Evolutionary conservation across 1,140 invertebrate species (phyloP), one percentile per base, ranked within the genome.

Genomic region (Aphaenogaster ashmeadi): DNA sequence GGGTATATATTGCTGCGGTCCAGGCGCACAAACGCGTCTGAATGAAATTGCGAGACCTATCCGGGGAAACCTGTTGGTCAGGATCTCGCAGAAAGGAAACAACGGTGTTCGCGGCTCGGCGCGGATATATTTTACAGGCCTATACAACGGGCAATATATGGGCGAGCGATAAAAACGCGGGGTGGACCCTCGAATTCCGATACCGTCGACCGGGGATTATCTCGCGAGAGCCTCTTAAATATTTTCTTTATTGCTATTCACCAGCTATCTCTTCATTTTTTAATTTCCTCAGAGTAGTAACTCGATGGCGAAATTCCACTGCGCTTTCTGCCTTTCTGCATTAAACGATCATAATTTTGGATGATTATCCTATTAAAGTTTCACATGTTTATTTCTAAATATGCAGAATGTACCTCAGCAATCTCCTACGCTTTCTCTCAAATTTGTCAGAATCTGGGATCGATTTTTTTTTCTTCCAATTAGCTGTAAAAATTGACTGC

Each of bases 41-140:
- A 88, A 84, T 80, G 56, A 79, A 88, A 71, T 74, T 60, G 75
- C 62, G 50, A 47, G 69, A 44, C 38, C 47, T 33, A 58, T 89
- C 71, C 52, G 47, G 27, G 74, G 60, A 79, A 89, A 89, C 33
- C 88, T 78, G 77, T 80, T 62, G 71, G 71, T 38, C 60, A 11
- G 67, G 44, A 50, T 87, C 64, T 36, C 44, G 52, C 21, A 67
- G 50, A 38, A 47, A 66, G 66, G 62, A 79, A 75, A 75, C 77
- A 75, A 67, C 52, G 50, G 8, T 52, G 54, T 33, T 21, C 21
- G n/a, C 33, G 21, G 44, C 47, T 38, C 47, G 9, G 21, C 41
- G 50, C 52, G 79, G 21, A 38, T 56, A 44, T 71, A 41, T 80
- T 87, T 66, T 78, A 50, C 21, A 56, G 54, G 15, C 74, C 78